These are phyloP conservation scores for Drosophila anceps DNA, from an alignment of 2,888 invertebrate genomes.

Conservation along the genomic window DNA sequence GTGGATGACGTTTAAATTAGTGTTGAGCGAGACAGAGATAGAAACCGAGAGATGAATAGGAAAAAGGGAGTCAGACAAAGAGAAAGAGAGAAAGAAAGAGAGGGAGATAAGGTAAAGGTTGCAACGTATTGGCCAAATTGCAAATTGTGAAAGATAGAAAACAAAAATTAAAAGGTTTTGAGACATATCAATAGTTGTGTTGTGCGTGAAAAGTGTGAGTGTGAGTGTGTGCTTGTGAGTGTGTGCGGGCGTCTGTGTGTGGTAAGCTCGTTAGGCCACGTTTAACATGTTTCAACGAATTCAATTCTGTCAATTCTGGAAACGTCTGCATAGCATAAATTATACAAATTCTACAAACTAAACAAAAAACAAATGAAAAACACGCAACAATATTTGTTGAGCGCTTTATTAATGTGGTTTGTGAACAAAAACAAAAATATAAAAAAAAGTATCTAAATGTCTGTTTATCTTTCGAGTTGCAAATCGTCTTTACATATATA, in stretches of 20 bases:
- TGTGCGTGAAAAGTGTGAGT: constrained; percentile 8
- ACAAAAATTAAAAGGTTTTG: constrained; percentile 11
- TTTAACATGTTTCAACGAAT: constrained; percentile 59
- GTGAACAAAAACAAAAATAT: too few relatives aligned
- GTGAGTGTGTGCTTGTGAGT: constrained; percentile 11
- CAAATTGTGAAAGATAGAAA: constrained; percentile 7
- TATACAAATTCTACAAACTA: constrained; percentile 48
- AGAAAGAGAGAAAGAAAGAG: constrained; percentile 1
- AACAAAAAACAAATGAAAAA: constrained; percentile 10
- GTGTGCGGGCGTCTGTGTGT: constrained; percentile 10
- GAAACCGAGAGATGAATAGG: neutral
- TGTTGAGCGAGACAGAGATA: neutral
- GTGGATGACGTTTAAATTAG: constrained; percentile 11
- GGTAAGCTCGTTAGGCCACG: constrained; percentile 18
- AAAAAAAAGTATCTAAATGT: constrained; percentile 24
- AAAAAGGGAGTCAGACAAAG: neutral
- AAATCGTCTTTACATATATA: constrained; percentile 26
- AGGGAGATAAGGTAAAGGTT: neutral
- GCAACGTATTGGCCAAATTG: constrained; percentile 8
- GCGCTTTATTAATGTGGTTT: neutral
- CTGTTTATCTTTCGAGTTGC: constrained; percentile 15
- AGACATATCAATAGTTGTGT: constrained; percentile 50
- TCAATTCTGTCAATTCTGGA: constrained; percentile 64
- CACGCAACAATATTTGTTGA: constrained; percentile 12
- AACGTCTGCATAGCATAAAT: constrained; percentile 63